Conservation (phyloP, 2,888 invertebrate genomes). For the Amiota communis region DNA sequence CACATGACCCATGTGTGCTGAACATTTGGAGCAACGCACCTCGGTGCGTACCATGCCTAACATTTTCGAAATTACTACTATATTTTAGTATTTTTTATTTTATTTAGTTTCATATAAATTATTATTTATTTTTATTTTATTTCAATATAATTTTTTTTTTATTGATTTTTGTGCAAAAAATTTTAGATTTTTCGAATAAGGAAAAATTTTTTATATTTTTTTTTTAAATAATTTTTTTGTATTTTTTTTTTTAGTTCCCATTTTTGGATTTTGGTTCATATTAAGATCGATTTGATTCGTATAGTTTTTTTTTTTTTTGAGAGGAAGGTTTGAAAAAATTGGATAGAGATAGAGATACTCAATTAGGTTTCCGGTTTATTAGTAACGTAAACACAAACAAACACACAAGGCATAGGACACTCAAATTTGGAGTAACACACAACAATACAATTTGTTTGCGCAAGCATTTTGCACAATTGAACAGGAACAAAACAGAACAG, state of each 20-base stretch:
- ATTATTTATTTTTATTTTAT: slow-evolving; percentile 31
- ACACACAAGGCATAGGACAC: slow-evolving; percentile 44
- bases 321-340: slow-evolving; percentile 44
- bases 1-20: slow-evolving; percentile 96
- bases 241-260: slow-evolving; percentile 30
- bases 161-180: slow-evolving; percentile 27
- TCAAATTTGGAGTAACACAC: slow-evolving; percentile 23
- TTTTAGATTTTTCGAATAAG: slow-evolving; percentile 27
- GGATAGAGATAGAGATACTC: slow-evolving; percentile 63
- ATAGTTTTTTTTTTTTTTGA: slow-evolving; percentile 32
- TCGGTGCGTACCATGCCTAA: slow-evolving; percentile 96
- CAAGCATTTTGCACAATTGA: neutral
- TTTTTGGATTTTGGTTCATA: slow-evolving; percentile 35
- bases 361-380: slow-evolving; percentile 59
- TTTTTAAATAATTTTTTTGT: neutral
- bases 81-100: slow-evolving; percentile 55
- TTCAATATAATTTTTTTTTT: slow-evolving; percentile 24
- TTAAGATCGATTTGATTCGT: slow-evolving; percentile 30
- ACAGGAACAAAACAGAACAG: neutral
- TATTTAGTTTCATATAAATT: neutral
- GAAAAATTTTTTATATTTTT: slow-evolving; percentile 27
- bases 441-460: neutral
- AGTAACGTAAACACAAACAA: slow-evolving; percentile 52
- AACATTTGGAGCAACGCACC: slow-evolving; percentile 94
- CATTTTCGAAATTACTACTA: slow-evolving; percentile 76